Evolutionary conservation across 2,888 invertebrate species (phyloP).

Genomic region (Calameuta filiformis): DNA sequence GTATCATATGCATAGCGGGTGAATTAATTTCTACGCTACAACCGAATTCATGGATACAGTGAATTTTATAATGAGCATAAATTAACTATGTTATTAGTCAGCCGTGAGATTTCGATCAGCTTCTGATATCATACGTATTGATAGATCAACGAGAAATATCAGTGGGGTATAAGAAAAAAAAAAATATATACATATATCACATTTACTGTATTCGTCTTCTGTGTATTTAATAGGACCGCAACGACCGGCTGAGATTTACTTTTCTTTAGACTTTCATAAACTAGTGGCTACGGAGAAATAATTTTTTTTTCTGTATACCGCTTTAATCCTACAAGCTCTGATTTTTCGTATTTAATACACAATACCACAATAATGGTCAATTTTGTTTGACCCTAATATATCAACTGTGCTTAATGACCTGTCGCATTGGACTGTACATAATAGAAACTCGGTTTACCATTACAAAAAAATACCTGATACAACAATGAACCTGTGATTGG

Average conservation of each 20-base stretch:
- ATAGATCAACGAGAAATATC: background rate
- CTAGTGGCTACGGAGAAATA: too few relatives aligned
- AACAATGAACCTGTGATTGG: background rate
- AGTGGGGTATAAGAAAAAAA: background rate
- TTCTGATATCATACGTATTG: background rate
- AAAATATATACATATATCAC: too few relatives aligned
- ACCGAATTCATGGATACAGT: background rate
- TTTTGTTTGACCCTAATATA: background rate
- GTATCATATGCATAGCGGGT: background rate
- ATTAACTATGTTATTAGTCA: background rate
- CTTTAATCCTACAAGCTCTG: too few relatives aligned
- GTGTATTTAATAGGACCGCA: background rate
- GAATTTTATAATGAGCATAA: background rate
- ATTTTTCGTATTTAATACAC: background rate
- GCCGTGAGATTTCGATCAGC: background rate
- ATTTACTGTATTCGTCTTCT: background rate
- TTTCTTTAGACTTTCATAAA: background rate
- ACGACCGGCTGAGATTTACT: background rate
- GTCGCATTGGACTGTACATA: background rate
- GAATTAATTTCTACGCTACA: background rate
- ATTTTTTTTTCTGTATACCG: too few relatives aligned
- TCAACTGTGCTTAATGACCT: background rate
- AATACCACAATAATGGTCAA: background rate
- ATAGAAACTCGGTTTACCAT: background rate
- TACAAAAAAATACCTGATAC: too few relatives aligned